phyloP scores from a whole-genome alignment of 2,113 vertebrate species.

The Ceuthmochares aereus region DNA sequence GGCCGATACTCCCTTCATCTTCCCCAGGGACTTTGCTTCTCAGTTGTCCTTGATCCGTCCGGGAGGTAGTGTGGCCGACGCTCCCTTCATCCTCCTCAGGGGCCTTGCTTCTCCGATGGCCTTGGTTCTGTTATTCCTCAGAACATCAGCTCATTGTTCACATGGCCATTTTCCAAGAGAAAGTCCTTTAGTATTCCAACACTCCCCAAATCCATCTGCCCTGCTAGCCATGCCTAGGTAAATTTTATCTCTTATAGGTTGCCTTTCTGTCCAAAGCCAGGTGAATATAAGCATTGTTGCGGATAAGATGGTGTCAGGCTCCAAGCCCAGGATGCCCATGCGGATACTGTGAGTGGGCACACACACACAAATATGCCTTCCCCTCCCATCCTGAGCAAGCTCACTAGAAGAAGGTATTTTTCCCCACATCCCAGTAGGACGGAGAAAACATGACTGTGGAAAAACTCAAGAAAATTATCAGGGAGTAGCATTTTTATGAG shows the following conservation, averaged over 20 bases:
- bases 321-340: not conserved
- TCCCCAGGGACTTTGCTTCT: too few species aligned
- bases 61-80: too few species aligned
- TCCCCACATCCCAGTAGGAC: not conserved
- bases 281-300: fast-evolving
- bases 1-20: too few species aligned
- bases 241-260: not conserved
- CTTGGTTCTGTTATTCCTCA: too few species aligned
- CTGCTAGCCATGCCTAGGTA: not conserved
- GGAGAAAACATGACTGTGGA: fast-evolving
- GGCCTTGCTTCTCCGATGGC: too few species aligned
- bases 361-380: not conserved
- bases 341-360: too few species aligned
- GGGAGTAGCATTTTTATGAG: not conserved
- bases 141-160: too few species aligned
- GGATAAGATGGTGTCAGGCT: not conserved
- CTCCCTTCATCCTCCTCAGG: too few species aligned
- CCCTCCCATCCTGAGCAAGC: not conserved
- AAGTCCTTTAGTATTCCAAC: too few species aligned
- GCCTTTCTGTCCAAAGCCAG: not conserved
- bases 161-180: too few species aligned
- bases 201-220: not conserved
- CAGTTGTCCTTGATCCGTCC: too few species aligned
- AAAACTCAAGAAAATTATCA: not conserved
- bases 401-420: not conserved